phyloP scores from a whole-genome alignment of 92 coral and sea anemone species.

The Epizoanthus ramosus region DNA sequence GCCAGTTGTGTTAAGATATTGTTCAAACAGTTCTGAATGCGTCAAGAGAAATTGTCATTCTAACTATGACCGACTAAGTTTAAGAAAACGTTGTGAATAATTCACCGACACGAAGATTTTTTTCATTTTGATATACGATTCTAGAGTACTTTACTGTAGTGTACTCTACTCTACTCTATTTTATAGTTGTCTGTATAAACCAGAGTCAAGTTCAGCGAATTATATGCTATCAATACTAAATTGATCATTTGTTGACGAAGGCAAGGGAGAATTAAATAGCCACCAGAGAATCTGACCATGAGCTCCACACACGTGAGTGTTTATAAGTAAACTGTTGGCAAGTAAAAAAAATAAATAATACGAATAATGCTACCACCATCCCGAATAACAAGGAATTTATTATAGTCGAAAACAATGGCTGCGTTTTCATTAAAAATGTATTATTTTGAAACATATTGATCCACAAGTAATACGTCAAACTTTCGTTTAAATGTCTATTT shows the following conservation, averaged over 20 bases:
- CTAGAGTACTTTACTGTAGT: not conserved
- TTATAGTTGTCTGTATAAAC: not conserved
- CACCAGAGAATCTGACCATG: not conserved
- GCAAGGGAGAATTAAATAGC: not conserved
- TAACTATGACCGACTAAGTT: no score
- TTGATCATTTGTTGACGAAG: not conserved
- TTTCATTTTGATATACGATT: no score
- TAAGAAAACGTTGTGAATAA: no score
- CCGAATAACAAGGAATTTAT: not conserved
- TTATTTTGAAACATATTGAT: constrained; percentile 3
- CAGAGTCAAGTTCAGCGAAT: not conserved
- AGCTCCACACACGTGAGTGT: not conserved
- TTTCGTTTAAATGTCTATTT: not conserved
- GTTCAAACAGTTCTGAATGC: no score
- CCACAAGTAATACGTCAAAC: not conserved
- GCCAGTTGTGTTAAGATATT: no score
- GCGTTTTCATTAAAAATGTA: constrained; percentile 25
- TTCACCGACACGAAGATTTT: no score
- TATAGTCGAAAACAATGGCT: not conserved
- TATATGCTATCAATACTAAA: no score
- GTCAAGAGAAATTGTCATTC: no score
- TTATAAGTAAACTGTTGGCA: not conserved
- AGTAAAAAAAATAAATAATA: not conserved
- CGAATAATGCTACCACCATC: not conserved
- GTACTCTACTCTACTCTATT: not conserved